Evolutionary conservation across 2,113 vertebrate genomes (phyloP), one percentile per base, ranked within the genome.

Genomic region (Ptilorrhoa leucosticta): DNA sequence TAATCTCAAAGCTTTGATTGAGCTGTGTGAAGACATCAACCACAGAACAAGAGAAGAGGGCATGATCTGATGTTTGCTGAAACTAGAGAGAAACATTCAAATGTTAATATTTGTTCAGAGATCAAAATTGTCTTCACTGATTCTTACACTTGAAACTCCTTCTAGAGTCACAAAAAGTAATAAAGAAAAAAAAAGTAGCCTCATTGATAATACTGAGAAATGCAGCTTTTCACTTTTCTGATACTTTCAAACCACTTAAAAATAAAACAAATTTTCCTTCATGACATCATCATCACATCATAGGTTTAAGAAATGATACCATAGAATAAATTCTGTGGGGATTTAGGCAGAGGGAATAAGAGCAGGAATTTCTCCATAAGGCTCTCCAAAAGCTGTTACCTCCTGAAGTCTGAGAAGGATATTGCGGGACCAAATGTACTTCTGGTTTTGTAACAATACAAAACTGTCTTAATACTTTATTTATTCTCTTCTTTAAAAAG

Each of bases 1-100:
- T 99, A 89, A 99, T 99, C 97, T 99, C 99, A 96, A 99, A 99
- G 94, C 99, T 99, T 97, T 99, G 99, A 97, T 99, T 99, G 76
- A 99, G 99, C 88, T 99, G 99, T 53, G 99, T 99, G 95, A 99
- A 99, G 96, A 99, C 99, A 61, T 99, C 99, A 91, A 99, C 99
- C 97, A 99, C 99, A 0, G 99, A 99, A 89, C 99, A 99, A 64
- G 99, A 99, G 96, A 99, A 99, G 84, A 99, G 99, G 70, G 99
- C 99, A 15, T 99, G 99, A 60, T 99, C 99, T 5, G 99, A 99
- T 10, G 99, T 99, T 97, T 99, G 99, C 98, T 99, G 99, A 96
- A 99, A 99, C 99, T 99, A 96, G 54, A 87, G 77, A 63, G 47
- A 85, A 60, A 80, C 50, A 71, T 68, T 27, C 18, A 75, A 63